Conservation (phyloP, 2,797 vertebrate species). For the Trachops cirrhosus region DNA sequence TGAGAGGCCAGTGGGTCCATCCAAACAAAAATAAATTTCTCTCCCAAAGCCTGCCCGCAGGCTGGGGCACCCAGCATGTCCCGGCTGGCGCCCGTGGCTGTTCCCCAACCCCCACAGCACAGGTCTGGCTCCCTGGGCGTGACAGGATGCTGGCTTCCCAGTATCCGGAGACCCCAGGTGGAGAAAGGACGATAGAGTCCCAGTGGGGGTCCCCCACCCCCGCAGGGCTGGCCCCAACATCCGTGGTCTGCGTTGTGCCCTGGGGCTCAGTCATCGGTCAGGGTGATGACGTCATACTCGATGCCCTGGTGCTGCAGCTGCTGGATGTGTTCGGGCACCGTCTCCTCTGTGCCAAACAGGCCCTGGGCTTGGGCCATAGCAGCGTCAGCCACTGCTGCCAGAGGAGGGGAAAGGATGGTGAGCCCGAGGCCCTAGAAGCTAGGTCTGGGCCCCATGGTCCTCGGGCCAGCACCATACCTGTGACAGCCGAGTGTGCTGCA, state of each 20-base stretch:
- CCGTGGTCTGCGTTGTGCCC: not conserved
- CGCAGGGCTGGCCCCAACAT: constrained; percentile 8
- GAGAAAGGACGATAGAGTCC: not conserved
- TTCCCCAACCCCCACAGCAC: constrained; percentile 8
- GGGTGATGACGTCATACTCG: constrained; percentile 95
- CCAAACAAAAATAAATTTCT: constrained; percentile 76
- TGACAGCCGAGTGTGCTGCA: constrained; percentile 92
- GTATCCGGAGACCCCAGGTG: not conserved
- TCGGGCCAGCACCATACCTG: constrained; percentile 81
- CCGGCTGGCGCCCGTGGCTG: constrained; percentile 28
- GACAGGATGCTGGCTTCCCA: constrained; percentile 31
- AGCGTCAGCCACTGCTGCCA: constrained; percentile 91
- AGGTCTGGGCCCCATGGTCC: not conserved
- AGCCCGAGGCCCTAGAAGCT: not conserved
- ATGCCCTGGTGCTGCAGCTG: constrained; percentile 94
- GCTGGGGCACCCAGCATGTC: constrained; percentile 53
- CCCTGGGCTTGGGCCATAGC: constrained; percentile 92
- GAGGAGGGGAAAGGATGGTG: constrained; percentile 17
- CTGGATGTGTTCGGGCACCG: constrained; percentile 90
- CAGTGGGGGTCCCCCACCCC: not conserved
- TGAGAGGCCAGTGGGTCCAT: constrained; percentile 59
- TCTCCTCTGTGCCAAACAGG: constrained; percentile 89
- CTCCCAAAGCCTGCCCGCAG: constrained; percentile 76
- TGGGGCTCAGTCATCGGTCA: constrained; percentile 82
- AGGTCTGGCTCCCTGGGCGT: constrained; percentile 45